Conservation (phyloP, 2,113 vertebrate genomes). For the Neopipo cinnamomea region DNA sequence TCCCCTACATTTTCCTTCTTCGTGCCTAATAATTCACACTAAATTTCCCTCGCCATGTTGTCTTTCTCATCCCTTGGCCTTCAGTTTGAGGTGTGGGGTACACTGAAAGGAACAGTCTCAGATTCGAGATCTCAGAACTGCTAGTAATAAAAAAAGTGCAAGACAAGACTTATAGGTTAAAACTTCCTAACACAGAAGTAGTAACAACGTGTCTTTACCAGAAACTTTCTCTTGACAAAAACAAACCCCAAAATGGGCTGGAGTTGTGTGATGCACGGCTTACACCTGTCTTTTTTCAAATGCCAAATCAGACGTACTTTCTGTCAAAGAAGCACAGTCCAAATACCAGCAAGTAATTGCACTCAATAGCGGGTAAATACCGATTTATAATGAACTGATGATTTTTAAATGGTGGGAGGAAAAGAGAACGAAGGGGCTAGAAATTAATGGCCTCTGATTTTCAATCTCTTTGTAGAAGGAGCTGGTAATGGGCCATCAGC, state of each 20-base stretch:
- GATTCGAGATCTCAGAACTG: not conserved
- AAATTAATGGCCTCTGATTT: not conserved
- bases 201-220: fast-evolving
- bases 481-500: not conserved
- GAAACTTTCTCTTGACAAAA: not conserved
- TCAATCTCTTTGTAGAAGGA: not conserved
- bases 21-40: not conserved
- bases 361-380: not conserved
- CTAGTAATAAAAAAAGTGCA: not conserved
- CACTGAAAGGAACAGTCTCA: not conserved
- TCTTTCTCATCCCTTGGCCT: not conserved
- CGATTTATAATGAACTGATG: not conserved
- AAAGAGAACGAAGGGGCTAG: not conserved
- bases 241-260: not conserved
- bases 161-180: not conserved
- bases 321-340: not conserved
- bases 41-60: not conserved
- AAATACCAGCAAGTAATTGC: not conserved
- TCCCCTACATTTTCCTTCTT: not conserved
- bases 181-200: not conserved
- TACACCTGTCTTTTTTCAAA: not conserved
- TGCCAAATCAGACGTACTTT: not conserved
- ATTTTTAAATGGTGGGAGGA: not conserved
- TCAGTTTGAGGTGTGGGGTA: not conserved
- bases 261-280: not conserved